Evolutionary conservation across 2,888 invertebrate species (phyloP).

Genomic region (Mantis religiosa): DNA sequence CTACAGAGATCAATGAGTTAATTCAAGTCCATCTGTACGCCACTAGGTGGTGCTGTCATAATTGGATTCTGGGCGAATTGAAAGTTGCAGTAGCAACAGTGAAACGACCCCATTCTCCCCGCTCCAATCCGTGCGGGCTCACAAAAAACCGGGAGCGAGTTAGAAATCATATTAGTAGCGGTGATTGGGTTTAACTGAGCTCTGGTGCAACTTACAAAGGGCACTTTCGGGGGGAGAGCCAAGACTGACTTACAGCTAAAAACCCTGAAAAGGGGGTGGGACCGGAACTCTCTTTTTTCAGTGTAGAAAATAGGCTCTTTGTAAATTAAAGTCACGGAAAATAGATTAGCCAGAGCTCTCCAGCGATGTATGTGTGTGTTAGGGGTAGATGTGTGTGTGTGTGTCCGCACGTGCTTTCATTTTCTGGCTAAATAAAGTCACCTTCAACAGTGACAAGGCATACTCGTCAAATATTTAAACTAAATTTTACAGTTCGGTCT

Average conservation of each 20-base stretch:
- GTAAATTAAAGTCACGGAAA: neutral
- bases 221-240: neutral
- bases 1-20: neutral
- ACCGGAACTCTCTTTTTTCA: neutral
- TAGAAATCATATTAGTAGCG: constrained; percentile 2
- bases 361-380: neutral
- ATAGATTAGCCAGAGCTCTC: neutral
- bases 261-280: neutral
- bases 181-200: constrained; percentile 9
- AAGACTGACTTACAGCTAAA: neutral
- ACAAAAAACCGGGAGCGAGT: neutral
- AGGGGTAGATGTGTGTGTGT: neutral
- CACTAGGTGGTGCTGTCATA: neutral
- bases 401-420: neutral
- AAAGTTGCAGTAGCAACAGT: constrained; percentile 12
- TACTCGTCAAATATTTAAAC: neutral
- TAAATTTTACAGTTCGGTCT: neutral
- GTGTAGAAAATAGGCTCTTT: neutral
- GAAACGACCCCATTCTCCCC: neutral
- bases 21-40: neutral
- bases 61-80: constrained; percentile 21
- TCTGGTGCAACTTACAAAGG: neutral
- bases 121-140: neutral
- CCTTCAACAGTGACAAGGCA: neutral
- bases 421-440: neutral